Conservation (phyloP, 2,113 vertebrate genomes). For the Callionymus lyra region DNA sequence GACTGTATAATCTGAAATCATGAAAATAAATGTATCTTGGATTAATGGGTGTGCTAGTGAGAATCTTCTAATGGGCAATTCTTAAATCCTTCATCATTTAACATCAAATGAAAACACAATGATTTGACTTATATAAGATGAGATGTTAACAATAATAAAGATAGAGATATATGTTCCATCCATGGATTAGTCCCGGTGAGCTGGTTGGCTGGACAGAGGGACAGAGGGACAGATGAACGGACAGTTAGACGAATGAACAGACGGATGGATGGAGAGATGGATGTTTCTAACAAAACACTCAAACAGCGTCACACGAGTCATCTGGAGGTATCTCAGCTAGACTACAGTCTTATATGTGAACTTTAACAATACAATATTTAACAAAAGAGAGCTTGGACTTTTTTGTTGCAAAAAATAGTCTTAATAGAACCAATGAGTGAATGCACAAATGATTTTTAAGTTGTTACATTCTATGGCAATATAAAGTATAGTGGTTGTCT, state of each 20-base stretch:
- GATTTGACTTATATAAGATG: too few species aligned
- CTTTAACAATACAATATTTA: conserved; percentile 66
- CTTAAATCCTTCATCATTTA: too few species aligned
- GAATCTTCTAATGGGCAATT: too few species aligned
- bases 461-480: conserved; percentile 62
- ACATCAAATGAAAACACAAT: too few species aligned
- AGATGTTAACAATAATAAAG: too few species aligned
- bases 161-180: conserved; percentile 15
- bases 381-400: conserved; percentile 55
- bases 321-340: conserved; percentile 3
- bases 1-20: too few species aligned
- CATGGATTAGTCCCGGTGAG: conserved; percentile 3
- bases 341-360: conserved; percentile 53
- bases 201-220: conserved; percentile 6
- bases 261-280: conserved; percentile 7
- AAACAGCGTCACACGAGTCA: neutral
- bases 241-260: conserved; percentile 5
- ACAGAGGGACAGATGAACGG: conserved; percentile 5
- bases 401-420: conserved; percentile 58
- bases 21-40: too few species aligned
- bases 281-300: neutral
- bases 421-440: conserved; percentile 59
- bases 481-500: conserved; percentile 58
- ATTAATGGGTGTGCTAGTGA: too few species aligned
- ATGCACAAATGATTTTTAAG: conserved; percentile 51